Evolutionary conservation across 2,888 invertebrate species (phyloP).

Genomic region (Drosophila pullipes): DNA sequence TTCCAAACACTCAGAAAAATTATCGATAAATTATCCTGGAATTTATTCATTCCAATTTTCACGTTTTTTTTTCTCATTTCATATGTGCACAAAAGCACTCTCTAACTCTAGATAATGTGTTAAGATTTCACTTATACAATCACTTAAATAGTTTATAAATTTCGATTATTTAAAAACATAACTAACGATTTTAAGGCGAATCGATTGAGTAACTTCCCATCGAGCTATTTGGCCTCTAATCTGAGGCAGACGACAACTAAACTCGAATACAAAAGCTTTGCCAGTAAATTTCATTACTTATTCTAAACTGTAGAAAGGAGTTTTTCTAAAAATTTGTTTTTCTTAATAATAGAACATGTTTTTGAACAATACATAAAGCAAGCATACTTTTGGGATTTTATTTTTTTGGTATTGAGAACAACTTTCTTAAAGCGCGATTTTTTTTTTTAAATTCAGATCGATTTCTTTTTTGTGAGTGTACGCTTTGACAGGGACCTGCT

Average conservation of each 20-base stretch:
- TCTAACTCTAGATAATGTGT: background rate
- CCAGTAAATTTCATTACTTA: too few relatives aligned
- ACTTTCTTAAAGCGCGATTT: background rate
- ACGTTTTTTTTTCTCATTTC: background rate
- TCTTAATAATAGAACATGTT: background rate
- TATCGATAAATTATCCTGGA: too few relatives aligned
- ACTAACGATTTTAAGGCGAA: too few relatives aligned
- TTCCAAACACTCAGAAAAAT: constrained; percentile 24
- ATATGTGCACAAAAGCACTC: background rate
- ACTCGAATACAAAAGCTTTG: background rate
- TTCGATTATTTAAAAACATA: background rate
- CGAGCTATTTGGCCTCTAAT: too few relatives aligned
- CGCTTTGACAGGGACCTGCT: background rate
- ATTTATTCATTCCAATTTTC: background rate
- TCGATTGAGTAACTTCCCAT: too few relatives aligned
- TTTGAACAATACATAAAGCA: background rate
- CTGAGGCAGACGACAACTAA: background rate
- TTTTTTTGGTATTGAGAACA: background rate
- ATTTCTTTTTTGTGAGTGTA: background rate
- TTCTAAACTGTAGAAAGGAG: too few relatives aligned
- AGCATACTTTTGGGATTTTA: background rate
- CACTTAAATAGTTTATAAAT: constrained; percentile 13
- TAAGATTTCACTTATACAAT: background rate
- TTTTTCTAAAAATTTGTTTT: background rate
- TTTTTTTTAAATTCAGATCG: background rate